Evolutionary conservation across 2,113 vertebrate genomes (phyloP), one percentile per base, ranked within the genome.

Genomic region (Cavia porcellus): DNA sequence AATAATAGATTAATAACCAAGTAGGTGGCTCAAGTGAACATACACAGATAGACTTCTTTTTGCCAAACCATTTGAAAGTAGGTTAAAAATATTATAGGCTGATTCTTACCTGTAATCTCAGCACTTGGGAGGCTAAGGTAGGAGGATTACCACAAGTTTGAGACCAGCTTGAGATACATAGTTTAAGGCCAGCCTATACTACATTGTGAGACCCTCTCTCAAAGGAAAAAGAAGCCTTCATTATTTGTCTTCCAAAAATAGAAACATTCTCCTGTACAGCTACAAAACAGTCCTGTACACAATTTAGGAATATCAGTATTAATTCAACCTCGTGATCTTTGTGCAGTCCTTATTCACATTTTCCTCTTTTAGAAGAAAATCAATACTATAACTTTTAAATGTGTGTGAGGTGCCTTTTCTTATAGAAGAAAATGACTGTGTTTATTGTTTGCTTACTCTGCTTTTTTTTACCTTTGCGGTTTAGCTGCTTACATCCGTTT

Each of bases 401-500:
- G 45, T 74, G 2, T 79, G n/a, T 47, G 17, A 32, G 13, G 50
- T 90, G 64, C 90, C 90, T 88, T 96, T 82, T 92, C 47, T 86
- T 94, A 22, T 28, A 89, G 77, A 86, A 74, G 42, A 96, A 93
- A 66, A 25, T 74, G 47, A 87, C 38, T 86, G 0, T 83, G 25
- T 94, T 92, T 77, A 81, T 32, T 86, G 1, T 94, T 96, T 80
- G 13, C 79, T 96, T 92, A 97, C 83, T 97, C 52, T 47, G 24
- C 74, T 47, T 75, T 47, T 45, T 83, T 66, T 8, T 87, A 55
- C 50, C 66, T 96, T 95, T 97, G 47, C 96, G 90, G 5, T 98
- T 70, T 98, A 99, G 99, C 99, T 99, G 98, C 98, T 99, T 97
- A 99, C 99, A 99, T 99, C 99, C 1, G 99, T 99, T 94, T 99